Evolutionary conservation across 2,888 invertebrate species (phyloP).

Genomic region (Mystacides longicornis): DNA sequence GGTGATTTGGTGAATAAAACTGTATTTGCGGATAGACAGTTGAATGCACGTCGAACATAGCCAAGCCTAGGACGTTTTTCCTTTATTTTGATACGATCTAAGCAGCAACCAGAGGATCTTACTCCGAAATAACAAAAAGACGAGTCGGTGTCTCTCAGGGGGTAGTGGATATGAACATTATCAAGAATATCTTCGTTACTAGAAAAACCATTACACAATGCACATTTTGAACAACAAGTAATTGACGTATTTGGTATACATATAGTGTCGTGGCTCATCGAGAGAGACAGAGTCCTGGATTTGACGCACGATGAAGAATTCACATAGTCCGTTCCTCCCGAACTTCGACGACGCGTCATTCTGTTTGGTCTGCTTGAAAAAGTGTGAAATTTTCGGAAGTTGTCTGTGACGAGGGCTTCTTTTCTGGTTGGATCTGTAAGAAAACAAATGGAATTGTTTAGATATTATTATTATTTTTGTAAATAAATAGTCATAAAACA

Average conservation of each 20-base stretch:
- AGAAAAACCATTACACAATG: background rate
- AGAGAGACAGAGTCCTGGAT: background rate
- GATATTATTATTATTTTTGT: background rate
- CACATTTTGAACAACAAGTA: background rate
- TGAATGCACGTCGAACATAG: no score
- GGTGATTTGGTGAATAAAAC: background rate
- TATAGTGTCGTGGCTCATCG: background rate
- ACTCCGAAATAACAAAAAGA: background rate
- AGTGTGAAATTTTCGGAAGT: background rate
- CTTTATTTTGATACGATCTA: background rate
- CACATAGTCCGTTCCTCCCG: background rate
- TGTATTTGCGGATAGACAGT: background rate
- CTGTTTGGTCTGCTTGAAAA: background rate
- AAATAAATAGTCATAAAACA: no score
- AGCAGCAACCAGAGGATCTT: background rate
- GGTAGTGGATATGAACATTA: background rate
- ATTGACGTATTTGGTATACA: background rate
- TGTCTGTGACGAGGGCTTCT: slow-evolving; percentile 23
- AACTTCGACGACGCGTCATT: background rate
- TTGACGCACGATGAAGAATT: background rate
- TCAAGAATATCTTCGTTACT: background rate
- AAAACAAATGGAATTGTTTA: background rate
- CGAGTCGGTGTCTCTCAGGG: background rate
- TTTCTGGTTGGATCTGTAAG: background rate
- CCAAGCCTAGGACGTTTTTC: background rate